A percentile compares a stretch with the other conserved stretches of the same genome.
Conservation (phyloP, 1,140 invertebrate genomes). For the Sinella curviseta region DNA sequence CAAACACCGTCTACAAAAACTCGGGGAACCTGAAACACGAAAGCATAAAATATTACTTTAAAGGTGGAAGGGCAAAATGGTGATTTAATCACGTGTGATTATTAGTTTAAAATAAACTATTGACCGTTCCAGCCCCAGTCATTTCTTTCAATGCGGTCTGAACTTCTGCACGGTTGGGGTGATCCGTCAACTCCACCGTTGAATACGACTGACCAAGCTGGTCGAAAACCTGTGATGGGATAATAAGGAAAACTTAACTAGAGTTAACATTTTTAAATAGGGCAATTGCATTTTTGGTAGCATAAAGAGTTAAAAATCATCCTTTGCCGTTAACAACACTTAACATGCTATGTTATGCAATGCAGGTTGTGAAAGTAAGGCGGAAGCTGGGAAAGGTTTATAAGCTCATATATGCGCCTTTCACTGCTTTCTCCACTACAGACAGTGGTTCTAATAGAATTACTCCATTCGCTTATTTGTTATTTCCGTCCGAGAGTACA, state of each 20-base stretch:
- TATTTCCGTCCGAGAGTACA: too few relatives aligned
- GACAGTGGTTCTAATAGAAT: too few relatives aligned
- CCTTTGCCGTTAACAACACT: not conserved
- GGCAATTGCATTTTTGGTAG: too few relatives aligned
- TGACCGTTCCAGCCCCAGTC: slow-evolving; percentile 76
- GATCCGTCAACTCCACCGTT: slow-evolving; percentile 68
- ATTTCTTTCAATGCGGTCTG: slow-evolving; percentile 75
- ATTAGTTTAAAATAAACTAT: not conserved
- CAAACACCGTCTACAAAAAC: slow-evolving; percentile 88
- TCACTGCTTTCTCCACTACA: too few relatives aligned
- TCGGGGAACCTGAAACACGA: slow-evolving; percentile 64
- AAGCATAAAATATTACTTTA: not conserved
- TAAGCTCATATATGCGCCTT: too few relatives aligned
- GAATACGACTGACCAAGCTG: slow-evolving; percentile 70
- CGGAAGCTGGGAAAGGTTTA: too few relatives aligned
- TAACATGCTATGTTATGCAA: too few relatives aligned
- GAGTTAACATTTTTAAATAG: too few relatives aligned
- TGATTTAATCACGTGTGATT: not conserved
- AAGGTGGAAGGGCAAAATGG: not conserved
- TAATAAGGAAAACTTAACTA: too few relatives aligned
- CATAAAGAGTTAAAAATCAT: not conserved
- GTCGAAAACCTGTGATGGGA: slow-evolving; percentile 66
- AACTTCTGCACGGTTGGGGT: slow-evolving; percentile 56
- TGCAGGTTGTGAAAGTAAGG: too few relatives aligned
- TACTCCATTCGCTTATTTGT: too few relatives aligned